Conservation (phyloP, 2,113 vertebrate species). For the Pteropus alecto region DNA sequence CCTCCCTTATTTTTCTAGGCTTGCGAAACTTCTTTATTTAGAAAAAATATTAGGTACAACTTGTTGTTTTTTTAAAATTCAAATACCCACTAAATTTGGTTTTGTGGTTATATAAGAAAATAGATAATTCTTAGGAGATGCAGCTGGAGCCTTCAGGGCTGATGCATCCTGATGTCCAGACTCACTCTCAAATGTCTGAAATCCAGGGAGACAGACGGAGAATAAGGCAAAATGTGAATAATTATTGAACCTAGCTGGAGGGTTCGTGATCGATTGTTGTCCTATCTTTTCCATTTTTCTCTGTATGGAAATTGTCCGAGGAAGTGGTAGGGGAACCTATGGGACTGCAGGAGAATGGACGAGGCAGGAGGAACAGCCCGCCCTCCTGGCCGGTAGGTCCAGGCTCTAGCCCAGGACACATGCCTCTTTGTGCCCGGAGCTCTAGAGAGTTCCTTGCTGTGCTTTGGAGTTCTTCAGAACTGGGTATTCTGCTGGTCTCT, state of each 20-base stretch:
- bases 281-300: background rate
- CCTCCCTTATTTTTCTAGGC: slow-evolving; percentile 60
- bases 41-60: slow-evolving; percentile 24
- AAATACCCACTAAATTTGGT: background rate
- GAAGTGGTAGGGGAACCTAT: background rate
- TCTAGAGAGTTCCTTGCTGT: too few relatives aligned
- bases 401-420: background rate
- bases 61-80: background rate
- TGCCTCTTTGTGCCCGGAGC: too few relatives aligned
- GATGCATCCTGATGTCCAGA: background rate
- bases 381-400: background rate
- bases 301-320: background rate
- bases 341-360: background rate
- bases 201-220: background rate
- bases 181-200: background rate
- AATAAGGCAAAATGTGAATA: background rate
- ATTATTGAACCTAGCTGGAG: accelerated
- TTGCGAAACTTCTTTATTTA: slow-evolving; percentile 55
- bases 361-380: background rate
- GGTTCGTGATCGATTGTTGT: accelerated
- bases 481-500: background rate
- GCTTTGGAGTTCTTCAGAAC: background rate
- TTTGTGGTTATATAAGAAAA: background rate
- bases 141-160: background rate
- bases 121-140: background rate